Conservation (phyloP, 2,888 invertebrate genomes). For the Diaprepes abbreviatus region DNA sequence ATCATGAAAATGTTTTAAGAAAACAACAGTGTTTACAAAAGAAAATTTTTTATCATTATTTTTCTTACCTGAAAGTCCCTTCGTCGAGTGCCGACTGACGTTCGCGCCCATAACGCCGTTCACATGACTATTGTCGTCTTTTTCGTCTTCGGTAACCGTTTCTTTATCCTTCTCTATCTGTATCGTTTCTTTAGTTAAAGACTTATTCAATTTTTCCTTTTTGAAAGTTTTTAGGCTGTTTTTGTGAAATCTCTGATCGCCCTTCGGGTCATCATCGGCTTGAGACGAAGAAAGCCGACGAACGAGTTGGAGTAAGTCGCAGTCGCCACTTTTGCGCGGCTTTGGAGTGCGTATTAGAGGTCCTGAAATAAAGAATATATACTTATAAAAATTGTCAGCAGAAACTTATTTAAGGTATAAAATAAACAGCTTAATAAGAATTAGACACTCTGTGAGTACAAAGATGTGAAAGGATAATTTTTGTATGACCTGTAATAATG, state of each 20-base stretch:
- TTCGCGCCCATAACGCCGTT: slow-evolving; percentile 77
- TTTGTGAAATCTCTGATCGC: slow-evolving; percentile 13
- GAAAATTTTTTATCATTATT: no score
- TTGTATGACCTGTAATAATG: no score
- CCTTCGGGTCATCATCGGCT: slow-evolving; percentile 23
- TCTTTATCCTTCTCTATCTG: background rate
- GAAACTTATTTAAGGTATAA: no score
- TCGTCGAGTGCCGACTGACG: slow-evolving; percentile 82
- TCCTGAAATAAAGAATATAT: slow-evolving; percentile 52
- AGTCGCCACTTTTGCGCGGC: slow-evolving; percentile 63
- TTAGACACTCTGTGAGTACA: no score
- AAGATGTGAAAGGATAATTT: no score
- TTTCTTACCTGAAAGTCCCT: slow-evolving; percentile 71
- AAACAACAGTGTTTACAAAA: no score
- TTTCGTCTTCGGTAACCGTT: slow-evolving; percentile 3
- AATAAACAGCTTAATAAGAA: no score
- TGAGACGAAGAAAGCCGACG: slow-evolving; percentile 65
- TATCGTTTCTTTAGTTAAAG: background rate
- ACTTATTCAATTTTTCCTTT: background rate
- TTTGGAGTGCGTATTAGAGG: slow-evolving; percentile 50
- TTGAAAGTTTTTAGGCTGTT: slow-evolving; percentile 17
- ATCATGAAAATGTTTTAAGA: no score
- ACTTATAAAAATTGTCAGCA: no score
- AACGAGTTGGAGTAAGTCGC: slow-evolving; percentile 67
- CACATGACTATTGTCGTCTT: slow-evolving; percentile 33